phyloP scores from a whole-genome alignment of 1,140 invertebrate genomes.

The Probaryconus sp. region DNA sequence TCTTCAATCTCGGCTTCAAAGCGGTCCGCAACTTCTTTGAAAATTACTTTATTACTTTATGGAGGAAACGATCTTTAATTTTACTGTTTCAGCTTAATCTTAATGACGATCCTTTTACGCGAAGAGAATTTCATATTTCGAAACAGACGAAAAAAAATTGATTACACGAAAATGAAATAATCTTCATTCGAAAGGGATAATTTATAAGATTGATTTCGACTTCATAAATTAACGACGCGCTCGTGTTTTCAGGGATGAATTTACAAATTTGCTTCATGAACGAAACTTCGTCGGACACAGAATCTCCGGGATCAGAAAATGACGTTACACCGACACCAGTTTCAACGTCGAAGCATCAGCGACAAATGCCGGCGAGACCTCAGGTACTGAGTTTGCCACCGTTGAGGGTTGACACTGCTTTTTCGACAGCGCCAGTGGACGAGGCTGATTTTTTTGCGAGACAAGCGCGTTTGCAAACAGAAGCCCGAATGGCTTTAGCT shows the following conservation, averaged over 20 bases:
- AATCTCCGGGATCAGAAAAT: conserved; percentile 85
- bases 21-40: conserved; percentile 81
- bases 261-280: conserved; percentile 98
- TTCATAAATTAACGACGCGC: too few relatives aligned
- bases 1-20: conserved; percentile 91
- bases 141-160: too few relatives aligned
- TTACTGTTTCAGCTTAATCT: too few relatives aligned
- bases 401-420: conserved; percentile 68
- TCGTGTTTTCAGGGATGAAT: conserved; percentile 90
- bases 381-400: conserved; percentile 73
- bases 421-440: conserved; percentile 69
- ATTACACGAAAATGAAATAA: too few relatives aligned
- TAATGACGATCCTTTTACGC: too few relatives aligned
- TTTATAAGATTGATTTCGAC: too few relatives aligned
- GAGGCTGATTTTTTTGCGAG: conserved; percentile 88
- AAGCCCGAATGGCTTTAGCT: conserved; percentile 92
- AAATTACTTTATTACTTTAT: conserved; percentile 19
- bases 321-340: conserved; percentile 70
- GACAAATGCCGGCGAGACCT: conserved; percentile 63
- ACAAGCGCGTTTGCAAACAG: conserved; percentile 91
- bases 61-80: conserved; percentile 12
- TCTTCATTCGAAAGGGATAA: too few relatives aligned
- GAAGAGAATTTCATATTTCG: too few relatives aligned
- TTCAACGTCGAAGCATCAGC: conserved; percentile 55
- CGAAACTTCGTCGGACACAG: conserved; percentile 90